Evolutionary conservation across 2,888 invertebrate species (phyloP).

Genomic region (Glomeris marginata): DNA sequence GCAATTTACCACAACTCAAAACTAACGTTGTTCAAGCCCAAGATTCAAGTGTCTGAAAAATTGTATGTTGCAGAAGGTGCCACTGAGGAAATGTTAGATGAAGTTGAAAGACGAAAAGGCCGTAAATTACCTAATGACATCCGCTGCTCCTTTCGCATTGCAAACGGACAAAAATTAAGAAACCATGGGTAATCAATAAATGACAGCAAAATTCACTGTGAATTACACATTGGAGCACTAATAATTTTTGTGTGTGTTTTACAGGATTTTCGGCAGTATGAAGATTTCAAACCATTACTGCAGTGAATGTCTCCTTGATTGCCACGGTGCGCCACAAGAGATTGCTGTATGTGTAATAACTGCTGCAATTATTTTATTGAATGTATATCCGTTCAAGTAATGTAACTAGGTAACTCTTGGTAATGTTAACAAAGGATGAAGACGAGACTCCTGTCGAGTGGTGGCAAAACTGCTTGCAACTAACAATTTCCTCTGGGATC

Average conservation of each 20-base stretch:
- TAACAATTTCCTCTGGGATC: constrained; percentile 16
- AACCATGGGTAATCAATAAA: constrained; percentile 14
- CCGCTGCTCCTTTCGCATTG: constrained; percentile 24
- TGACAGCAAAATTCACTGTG: neutral
- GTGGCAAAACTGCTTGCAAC: constrained; percentile 15
- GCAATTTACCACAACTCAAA: too few relatives aligned
- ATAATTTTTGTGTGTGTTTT: neutral
- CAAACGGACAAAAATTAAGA: constrained; percentile 22
- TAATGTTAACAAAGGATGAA: neutral
- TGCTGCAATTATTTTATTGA: neutral
- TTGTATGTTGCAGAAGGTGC: constrained; percentile 15
- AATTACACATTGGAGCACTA: neutral
- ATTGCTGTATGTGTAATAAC: constrained; percentile 11
- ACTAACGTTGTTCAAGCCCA: too few relatives aligned
- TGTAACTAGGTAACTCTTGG: neutral
- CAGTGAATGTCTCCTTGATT: constrained; percentile 16
- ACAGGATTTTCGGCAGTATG: constrained; percentile 19
- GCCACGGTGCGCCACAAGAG: constrained; percentile 14
- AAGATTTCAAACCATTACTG: constrained; percentile 16
- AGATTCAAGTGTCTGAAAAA: too few relatives aligned
- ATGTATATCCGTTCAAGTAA: too few relatives aligned
- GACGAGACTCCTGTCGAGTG: neutral
- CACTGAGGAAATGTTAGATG: constrained; percentile 17
- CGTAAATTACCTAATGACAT: constrained; percentile 23
- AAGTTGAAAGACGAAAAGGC: constrained; percentile 18